phyloP scores from a whole-genome alignment of 2,888 invertebrate genomes.

The Callosobruchus maculatus region DNA sequence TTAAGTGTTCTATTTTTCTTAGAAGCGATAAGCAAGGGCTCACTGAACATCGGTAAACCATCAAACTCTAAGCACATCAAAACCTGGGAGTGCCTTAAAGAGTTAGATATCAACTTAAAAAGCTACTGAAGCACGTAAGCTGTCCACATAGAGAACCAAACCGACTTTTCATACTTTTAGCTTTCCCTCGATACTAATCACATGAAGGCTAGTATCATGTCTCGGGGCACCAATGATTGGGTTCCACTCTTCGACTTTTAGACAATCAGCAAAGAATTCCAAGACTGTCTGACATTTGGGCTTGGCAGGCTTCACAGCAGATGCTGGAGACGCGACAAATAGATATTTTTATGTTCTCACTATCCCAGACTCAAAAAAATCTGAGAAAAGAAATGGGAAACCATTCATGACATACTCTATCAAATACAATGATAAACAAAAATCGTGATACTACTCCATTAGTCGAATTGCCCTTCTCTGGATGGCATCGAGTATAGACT shows the following conservation, averaged over 20 bases:
- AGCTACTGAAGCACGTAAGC: constrained; percentile 66
- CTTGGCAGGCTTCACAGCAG: constrained; percentile 41
- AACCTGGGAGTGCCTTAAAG: constrained; percentile 60
- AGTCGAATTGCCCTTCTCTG: too few relatives aligned
- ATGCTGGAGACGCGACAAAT: too few relatives aligned
- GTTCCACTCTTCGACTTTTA: constrained; percentile 73
- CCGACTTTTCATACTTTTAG: constrained; percentile 54
- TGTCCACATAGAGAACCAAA: constrained; percentile 57
- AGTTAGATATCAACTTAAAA: constrained; percentile 61
- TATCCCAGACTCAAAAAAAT: too few relatives aligned
- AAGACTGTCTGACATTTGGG: constrained; percentile 43
- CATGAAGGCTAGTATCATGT: constrained; percentile 67
- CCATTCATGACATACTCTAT: too few relatives aligned
- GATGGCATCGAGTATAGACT: too few relatives aligned
- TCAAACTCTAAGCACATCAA: constrained; percentile 64
- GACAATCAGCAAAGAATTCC: constrained; percentile 72
- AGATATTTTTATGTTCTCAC: too few relatives aligned
- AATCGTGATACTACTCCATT: too few relatives aligned
- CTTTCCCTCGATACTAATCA: constrained; percentile 63
- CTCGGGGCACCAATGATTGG: constrained; percentile 70
- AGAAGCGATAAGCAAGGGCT: constrained; percentile 53
- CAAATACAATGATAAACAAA: too few relatives aligned
- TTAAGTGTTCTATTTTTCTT: constrained; percentile 62
- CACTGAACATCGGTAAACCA: constrained; percentile 64
- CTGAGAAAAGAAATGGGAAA: too few relatives aligned